Evolutionary conservation across 2,797 vertebrate species (phyloP), one percentile per base, ranked within the genome.

Genomic region (Acanthurus tractus): DNA sequence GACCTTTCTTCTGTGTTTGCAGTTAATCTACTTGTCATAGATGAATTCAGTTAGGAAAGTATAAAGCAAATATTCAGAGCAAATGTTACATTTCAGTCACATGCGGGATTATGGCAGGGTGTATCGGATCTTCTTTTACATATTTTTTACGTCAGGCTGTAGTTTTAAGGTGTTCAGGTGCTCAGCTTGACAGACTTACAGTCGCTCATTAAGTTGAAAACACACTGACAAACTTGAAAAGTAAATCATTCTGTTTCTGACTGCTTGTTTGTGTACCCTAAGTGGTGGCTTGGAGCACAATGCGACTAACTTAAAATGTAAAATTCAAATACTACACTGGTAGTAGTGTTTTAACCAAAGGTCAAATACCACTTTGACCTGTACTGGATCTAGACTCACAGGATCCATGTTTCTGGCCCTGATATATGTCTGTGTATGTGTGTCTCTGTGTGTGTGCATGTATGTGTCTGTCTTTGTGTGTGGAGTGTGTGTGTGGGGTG

Each of bases 281-380:
- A 17, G 59, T 67, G 57, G 67, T 50, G 10, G 36, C 29, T 76
- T 6, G 4, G 6, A 52, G 3, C 46, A 54, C 13, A 55, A 49
- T 70, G 18, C 59, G 63, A 49, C 17, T 17, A 49, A 64, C 46
- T 9, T 34, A 61, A 68, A 71, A 77, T 42, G 10, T 63, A 53
- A n/a, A 29, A 34, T 50, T 38, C 10, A 2, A 55, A 68, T 65
- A 55, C 45, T 23, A 18, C 54, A n/a, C 6, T 1, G 23, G 0
- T 45, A 42, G 6, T 52, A 54, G 8, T 22, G 48, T 36, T 52
- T 23, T 18, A 52, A 34, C 17, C n/a, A 8, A 6, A 22, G 53
- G 29, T 57, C 38, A 46, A 18, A 45, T 44, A 10, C 40, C 29
- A 3, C 38, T 34, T 15, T 53, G 48, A 11, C 17, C 22, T 17